Evolutionary conservation across 2,888 invertebrate species (phyloP), one percentile per base, ranked within the genome.

Genomic region (Drosophila mettleri): DNA sequence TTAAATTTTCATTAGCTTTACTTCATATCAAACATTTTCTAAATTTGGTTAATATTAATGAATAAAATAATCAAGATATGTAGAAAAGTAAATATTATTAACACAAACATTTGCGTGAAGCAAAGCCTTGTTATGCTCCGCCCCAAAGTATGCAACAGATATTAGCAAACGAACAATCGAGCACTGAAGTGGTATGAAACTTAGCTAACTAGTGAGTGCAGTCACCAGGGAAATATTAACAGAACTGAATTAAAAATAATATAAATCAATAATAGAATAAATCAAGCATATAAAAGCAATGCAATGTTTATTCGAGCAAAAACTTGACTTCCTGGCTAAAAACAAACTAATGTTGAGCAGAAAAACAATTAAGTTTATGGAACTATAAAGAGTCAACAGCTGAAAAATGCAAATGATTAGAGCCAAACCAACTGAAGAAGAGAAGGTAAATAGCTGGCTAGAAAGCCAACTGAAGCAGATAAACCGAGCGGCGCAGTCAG

Each of bases 321-420:
- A 78, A 78, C 24, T 16, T 18, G 39, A 59, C 57, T 77, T 72
- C 59, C 78, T 52, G 66, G 49, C 41, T 9, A 34, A 45, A 38
- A 61, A n/a, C 12, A 29, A 45, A 43, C 16, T 33, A 29, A 33
- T 31, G 31, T 9, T 38, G 20, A 43, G 45, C 63, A n/a, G 18
- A 48, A 52, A 48, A 14, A 49, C 43, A 57, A 53, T 53, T 48
- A 58, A 45, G 38, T 39, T 46, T 45, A 53, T 66, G 51, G 34
- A 68, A 58, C 39, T 38, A 38, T 49, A 22, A 51, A 74, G 84
- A 59, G 63, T 67, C 48, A 67, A 53, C 81, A 81, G 82, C 72
- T 82, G 85, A 82, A 78, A 69, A 78, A 83, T 88, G 83, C 80
- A 88, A 83, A 83, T 83, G 70, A 82, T 75, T 69, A 70, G 64